These are phyloP conservation scores for Fragum whitleyi DNA, from an alignment of 2,888 invertebrate species.

Conservation along the genomic window DNA sequence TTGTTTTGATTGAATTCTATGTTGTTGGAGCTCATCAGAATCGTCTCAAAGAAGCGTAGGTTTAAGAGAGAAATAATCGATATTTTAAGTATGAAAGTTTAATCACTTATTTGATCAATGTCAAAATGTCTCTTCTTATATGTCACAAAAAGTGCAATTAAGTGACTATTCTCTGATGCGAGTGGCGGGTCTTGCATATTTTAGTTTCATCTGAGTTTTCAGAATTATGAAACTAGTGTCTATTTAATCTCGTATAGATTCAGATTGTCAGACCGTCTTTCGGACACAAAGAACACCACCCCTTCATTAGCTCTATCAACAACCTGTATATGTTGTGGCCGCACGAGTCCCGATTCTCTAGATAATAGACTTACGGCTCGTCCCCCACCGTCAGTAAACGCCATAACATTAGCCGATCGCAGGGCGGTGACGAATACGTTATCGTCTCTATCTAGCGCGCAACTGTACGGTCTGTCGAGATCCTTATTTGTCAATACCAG, in stretches of 20 bases:
- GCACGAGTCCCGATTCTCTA: slow-evolving; percentile 54
- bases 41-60: too few species aligned
- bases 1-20: too few species aligned
- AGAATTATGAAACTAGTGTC: too few species aligned
- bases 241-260: slow-evolving; percentile 47
- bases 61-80: too few species aligned
- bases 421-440: slow-evolving; percentile 58
- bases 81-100: too few species aligned
- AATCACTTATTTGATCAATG: too few species aligned
- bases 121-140: too few species aligned
- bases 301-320: slow-evolving; percentile 38
- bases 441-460: slow-evolving; percentile 49
- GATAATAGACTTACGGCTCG: slow-evolving; percentile 47
- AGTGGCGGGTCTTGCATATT: too few species aligned
- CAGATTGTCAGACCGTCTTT: slow-evolving; percentile 56
- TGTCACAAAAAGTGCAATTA: too few species aligned
- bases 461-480: slow-evolving; percentile 60
- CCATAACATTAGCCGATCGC: slow-evolving; percentile 53
- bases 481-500: slow-evolving; percentile 58
- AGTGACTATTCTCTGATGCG: too few species aligned
- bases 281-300: slow-evolving; percentile 46
- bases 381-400: slow-evolving; percentile 51
- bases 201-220: too few species aligned
- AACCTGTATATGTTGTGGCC: slow-evolving; percentile 62
- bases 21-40: too few species aligned